Evolutionary conservation across 2,113 vertebrate genomes (phyloP).

Genomic region (Sphaerodactylus townsendi): DNA sequence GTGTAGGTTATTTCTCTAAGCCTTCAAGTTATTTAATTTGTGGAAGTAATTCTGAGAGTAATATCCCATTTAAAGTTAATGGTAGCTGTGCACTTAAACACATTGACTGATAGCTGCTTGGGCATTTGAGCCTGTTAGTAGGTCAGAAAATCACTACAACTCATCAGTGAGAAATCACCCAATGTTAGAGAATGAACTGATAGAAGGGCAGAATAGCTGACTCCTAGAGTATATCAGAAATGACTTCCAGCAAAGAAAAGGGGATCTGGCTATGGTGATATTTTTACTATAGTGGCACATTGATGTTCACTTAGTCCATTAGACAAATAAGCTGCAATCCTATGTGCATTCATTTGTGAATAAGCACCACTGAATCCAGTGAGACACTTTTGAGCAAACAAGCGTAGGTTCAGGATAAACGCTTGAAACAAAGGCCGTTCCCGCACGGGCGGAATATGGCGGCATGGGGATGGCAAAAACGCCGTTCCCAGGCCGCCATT

Average conservation of each 20-base stretch:
- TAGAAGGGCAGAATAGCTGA: background rate
- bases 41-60: constrained; percentile 29
- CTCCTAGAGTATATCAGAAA: background rate
- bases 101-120: constrained; percentile 25
- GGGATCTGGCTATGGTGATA: background rate
- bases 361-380: background rate
- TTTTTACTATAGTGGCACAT: background rate
- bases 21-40: constrained; percentile 30
- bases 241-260: background rate
- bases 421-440: too few species aligned
- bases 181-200: background rate
- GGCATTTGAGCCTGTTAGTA: constrained; percentile 16
- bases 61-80: constrained; percentile 38
- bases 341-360: background rate
- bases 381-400: background rate
- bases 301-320: background rate
- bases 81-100: constrained; percentile 33
- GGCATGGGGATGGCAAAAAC: too few species aligned
- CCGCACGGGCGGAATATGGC: too few species aligned
- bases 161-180: constrained; percentile 18
- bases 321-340: background rate
- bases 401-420: too few species aligned
- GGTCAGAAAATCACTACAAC: constrained; percentile 26
- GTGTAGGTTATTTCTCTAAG: constrained; percentile 20
- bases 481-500: too few species aligned